These are phyloP conservation scores for Diglossa cyanea DNA, from an alignment of 2,797 vertebrate species.

Conservation along the genomic window DNA sequence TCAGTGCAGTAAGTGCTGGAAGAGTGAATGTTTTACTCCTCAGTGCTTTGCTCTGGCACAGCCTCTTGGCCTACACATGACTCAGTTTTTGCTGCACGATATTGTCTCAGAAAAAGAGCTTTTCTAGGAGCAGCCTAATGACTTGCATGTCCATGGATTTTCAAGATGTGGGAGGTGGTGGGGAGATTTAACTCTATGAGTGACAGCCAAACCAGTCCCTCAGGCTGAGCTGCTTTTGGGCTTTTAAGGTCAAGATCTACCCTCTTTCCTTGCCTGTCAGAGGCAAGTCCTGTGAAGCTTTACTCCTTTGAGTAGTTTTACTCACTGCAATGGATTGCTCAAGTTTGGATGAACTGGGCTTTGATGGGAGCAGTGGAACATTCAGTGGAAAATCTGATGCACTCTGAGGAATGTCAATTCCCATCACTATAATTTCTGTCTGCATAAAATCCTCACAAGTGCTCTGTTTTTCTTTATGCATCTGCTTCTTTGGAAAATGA, in stretches of 20 bases:
- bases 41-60: constrained; percentile 8
- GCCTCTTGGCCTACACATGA: constrained; percentile 34
- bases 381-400: constrained; percentile 50
- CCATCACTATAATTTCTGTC: constrained; percentile 17
- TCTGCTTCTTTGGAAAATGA: constrained; percentile 40
- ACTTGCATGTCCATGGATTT: background rate
- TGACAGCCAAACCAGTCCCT: background rate
- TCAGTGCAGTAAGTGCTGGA: constrained; percentile 58
- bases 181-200: background rate
- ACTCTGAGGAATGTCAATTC: constrained; percentile 38
- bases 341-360: background rate
- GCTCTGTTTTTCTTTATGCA: constrained; percentile 31
- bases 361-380: background rate
- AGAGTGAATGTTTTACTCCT: constrained; percentile 62
- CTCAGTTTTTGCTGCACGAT: background rate
- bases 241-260: background rate
- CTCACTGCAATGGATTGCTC: background rate
- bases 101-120: background rate
- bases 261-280: background rate
- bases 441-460: background rate
- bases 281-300: background rate
- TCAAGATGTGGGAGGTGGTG: background rate
- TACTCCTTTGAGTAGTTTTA: background rate
- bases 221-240: background rate
- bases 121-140: background rate